Base-by-base conservation (phyloP, 1,140 invertebrate genomes). In the Adelges cooleyi region DNA sequence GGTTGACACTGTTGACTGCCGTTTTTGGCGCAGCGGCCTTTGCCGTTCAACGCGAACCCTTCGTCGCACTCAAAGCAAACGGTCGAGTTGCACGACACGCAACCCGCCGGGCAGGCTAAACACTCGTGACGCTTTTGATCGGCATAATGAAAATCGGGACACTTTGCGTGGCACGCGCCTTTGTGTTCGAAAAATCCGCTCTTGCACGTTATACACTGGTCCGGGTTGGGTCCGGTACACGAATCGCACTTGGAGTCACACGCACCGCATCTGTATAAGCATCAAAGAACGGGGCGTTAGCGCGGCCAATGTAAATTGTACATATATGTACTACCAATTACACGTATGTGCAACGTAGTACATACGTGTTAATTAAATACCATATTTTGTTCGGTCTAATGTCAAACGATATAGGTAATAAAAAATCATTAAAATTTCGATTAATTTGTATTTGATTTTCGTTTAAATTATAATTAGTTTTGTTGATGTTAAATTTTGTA, bases 221-320 rank as follows among this genome's bases (percentile, higher is more conserved):
- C 79, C 69, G 86, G 82, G 23, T 81, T 81, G 5, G 84, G 82
- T 20, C 88, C 89, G 68, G 81, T 85, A 72, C 90, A 94, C 1
- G 89, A 89, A 69, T 84, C 86, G 74, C 90, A 94, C 8, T 82
- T 82, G 11, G 80, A 71, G 75, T 91, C 84, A 74, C 90, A 93
- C 8, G 81, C 78, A 13, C 81, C 80, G 74, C 89, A 92, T 70
- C 80, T 83, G 69, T 74, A 80, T n/a, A 33, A 33, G 11, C 29
- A 11, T 33, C 29, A 33, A 5, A 33, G 29, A 33, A 11, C 11
- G 29, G 15, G 13, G 20, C 8, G 11, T 8, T 33, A 54, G 13
- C 15, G 52, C 10, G 9, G 29, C 25, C 29, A 25, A 11, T 33
- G 52, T 10, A 8, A 54, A 13, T 22, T 15, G 17, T 9, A 50